Percentiles rank a stretch among this genome's conserved stretches.
Conservation (phyloP, 2,113 vertebrate species). For the Callopanchax toddi region DNA sequence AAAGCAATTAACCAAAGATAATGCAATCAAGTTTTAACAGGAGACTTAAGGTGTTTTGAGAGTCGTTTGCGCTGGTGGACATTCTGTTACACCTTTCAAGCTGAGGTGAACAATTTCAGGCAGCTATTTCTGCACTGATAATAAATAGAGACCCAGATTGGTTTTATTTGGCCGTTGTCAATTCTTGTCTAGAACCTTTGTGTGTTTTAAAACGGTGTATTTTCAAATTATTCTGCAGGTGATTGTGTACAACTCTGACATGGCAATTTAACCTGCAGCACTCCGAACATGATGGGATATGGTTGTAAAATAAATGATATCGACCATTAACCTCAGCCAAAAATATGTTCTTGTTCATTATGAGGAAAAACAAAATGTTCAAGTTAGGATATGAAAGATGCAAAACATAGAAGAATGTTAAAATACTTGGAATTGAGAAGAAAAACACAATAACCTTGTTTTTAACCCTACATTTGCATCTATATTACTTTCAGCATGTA, state of each 20-base stretch:
- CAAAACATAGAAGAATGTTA: conserved; percentile 1
- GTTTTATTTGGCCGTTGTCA: neutral
- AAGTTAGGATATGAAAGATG: conserved; percentile 8
- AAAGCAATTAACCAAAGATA: conserved; percentile 43
- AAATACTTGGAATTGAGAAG: neutral
- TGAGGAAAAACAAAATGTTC: neutral
- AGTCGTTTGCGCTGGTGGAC: conserved; percentile 22
- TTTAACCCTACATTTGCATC: conserved; percentile 42
- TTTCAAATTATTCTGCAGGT: neutral
- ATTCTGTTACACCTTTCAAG: conserved; percentile 37
- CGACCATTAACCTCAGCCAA: conserved; percentile 3
- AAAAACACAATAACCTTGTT: conserved; percentile 34
- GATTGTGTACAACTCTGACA: neutral
- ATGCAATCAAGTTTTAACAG: conserved; percentile 76
- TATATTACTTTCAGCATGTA: conserved; percentile 46
- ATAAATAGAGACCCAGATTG: neutral
- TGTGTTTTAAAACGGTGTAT: conserved; percentile 2
- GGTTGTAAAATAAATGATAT: neutral
- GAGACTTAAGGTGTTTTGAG: conserved; percentile 55
- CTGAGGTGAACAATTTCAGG: conserved; percentile 37
- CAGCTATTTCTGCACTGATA: neutral
- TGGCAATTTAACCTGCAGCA: conserved; percentile 1
- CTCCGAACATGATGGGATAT: neutral
- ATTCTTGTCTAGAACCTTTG: conserved; percentile 4
- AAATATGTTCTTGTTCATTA: conserved; percentile 2